Percentiles rank a stretch among this genome's conserved stretches.
Evolutionary conservation across 2,797 vertebrate genomes (phyloP).

Genomic region (Rousettus madagascariensis): DNA sequence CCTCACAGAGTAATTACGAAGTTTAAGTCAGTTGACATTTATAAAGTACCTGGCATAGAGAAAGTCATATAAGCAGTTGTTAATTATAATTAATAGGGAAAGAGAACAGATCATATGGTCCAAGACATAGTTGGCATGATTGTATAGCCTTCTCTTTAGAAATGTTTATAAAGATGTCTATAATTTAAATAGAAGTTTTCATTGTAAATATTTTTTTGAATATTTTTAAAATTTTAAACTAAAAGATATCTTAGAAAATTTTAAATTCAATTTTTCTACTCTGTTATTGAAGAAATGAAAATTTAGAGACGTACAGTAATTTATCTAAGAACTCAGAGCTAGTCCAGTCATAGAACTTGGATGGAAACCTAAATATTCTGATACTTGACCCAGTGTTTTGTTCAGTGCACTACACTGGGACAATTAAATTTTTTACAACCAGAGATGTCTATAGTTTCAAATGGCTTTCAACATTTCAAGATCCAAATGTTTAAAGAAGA

Average conservation of each 20-base stretch:
- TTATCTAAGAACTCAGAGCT: not conserved
- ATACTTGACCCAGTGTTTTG: not conserved
- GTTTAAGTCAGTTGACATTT: not conserved
- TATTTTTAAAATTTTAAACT: not conserved
- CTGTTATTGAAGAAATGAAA: not conserved
- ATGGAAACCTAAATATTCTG: not conserved
- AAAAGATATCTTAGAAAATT: not conserved
- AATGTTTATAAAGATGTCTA: not conserved
- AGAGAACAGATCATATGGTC: not conserved
- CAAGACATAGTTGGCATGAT: not conserved
- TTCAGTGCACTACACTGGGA: not conserved
- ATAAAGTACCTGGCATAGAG: not conserved
- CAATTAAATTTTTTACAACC: not conserved
- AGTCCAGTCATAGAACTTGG: not conserved
- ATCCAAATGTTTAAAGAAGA: not conserved
- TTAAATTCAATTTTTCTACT: not conserved
- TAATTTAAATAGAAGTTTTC: not conserved
- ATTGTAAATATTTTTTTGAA: not conserved
- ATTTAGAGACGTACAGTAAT: not conserved
- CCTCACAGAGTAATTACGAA: not conserved
- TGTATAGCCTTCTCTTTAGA: not conserved
- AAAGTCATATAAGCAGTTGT: not conserved
- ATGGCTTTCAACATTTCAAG: not conserved
- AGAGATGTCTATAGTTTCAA: not conserved
- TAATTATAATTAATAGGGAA: slow-evolving; percentile 3